Conservation (phyloP, 1,140 invertebrate species). For the Anoplophora glabripennis region DNA sequence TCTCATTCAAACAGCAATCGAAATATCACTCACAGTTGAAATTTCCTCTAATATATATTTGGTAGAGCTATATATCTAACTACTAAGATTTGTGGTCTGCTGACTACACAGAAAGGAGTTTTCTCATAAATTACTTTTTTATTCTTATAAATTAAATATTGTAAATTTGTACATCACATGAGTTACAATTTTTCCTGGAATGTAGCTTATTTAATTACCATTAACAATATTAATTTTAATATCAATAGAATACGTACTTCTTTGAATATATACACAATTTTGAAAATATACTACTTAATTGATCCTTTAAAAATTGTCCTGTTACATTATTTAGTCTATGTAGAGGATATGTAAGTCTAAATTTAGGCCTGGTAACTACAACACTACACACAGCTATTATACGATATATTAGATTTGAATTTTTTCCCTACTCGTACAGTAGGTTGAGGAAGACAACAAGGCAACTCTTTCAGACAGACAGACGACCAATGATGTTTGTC, state of each 20-base stretch:
- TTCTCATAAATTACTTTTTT: conserved; percentile 12
- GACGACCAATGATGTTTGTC: too few relatives aligned
- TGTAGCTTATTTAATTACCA: conserved; percentile 11
- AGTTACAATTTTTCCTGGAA: conserved; percentile 28
- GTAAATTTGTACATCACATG: conserved; percentile 38
- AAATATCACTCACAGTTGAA: too few relatives aligned
- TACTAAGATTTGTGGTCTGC: too few relatives aligned
- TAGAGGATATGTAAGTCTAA: conserved; percentile 27
- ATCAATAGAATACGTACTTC: conserved; percentile 18
- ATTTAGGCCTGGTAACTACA: conserved; percentile 25
- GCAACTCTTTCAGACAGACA: conserved; percentile 28
- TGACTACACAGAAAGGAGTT: too few relatives aligned
- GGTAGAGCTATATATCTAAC: too few relatives aligned
- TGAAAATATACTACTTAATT: conserved; percentile 24
- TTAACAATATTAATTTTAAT: conserved; percentile 20
- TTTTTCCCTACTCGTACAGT: conserved; percentile 16
- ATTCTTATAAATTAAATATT: conserved; percentile 14
- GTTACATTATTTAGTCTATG: conserved; percentile 13
- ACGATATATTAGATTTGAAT: conserved; percentile 17
- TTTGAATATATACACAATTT: conserved; percentile 25
- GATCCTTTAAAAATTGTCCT: conserved; percentile 20
- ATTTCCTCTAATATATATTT: too few relatives aligned
- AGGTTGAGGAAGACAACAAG: conserved; percentile 37
- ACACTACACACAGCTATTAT: conserved; percentile 13
- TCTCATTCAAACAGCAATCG: too few relatives aligned